Base-by-base conservation (phyloP, 2,113 vertebrate species). In the Willisornis vidua region DNA sequence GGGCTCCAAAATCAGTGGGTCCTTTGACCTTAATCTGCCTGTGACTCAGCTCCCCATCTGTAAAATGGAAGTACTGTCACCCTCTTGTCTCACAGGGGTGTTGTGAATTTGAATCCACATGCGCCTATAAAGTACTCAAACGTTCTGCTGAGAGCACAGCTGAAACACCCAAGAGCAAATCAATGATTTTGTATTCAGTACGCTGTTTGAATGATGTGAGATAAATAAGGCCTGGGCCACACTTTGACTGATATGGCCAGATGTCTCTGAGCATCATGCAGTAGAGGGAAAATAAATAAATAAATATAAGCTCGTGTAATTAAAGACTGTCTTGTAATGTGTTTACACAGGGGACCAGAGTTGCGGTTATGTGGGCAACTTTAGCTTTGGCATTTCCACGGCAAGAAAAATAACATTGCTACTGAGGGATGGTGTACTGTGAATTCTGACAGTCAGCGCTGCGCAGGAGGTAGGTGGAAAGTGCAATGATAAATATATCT, bases 21-120 rank as follows among this genome's bases (percentile, higher is more conserved):
- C 91, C 87, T 94, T 85, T 87, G 93, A 91, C 95, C 94, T 92
- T 94, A 93, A 96, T 93, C 54, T 97, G 76, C 73, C 92, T 73
- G 41, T 89, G 94, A 94, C 77, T 96, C 93, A 94, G 89, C 65
- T 90, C 68, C 61, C 57, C 81, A 75, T 89, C 84, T 95, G 87
- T 89, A 95, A 85, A 91, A 82, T 73, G 74, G 52, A 87, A 94
- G 87, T 82, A 79, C 39, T 41, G 37, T 75, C 84, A 92, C 87
- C 66, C 66, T 84, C 31, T 78, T 67, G 28, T 75, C 81, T 85
- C 91, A 82, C 61, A 79, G 51, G 77, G 62, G 84, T 85, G 58
- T 54, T 85, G 62, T 87, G 77, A 87, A 94, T 82, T 84, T 74
- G 89, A 82, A 96, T 75, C 58, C 57, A 19, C 8, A 0, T 39